Conservation (phyloP, 2,113 vertebrate genomes). For the Podarcis muralis region DNA sequence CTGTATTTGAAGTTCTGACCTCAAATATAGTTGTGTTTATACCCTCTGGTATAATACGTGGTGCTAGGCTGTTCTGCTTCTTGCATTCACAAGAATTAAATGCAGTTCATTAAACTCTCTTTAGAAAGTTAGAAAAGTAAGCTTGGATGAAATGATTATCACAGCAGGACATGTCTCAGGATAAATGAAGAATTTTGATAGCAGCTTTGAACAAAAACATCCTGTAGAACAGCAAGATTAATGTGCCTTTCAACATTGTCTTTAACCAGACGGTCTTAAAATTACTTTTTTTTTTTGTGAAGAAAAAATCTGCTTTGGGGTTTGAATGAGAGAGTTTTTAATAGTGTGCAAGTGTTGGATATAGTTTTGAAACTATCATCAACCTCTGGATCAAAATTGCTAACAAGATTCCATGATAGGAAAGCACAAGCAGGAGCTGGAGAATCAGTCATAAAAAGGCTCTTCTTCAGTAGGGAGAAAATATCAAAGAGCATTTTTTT, state of each 20-base stretch:
- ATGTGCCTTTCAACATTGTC: constrained; percentile 29
- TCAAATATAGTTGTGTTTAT: neutral
- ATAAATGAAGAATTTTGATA: constrained; percentile 60
- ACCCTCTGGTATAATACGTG: constrained; percentile 15
- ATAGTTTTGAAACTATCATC: constrained; percentile 18
- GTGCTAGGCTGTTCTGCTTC: fast-evolving
- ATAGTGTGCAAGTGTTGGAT: constrained; percentile 32
- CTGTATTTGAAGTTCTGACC: constrained; percentile 8
- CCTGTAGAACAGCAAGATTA: constrained; percentile 9
- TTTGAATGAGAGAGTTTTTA: constrained; percentile 39
- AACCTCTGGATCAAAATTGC: neutral
- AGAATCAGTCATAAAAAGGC: neutral
- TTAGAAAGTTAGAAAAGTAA: constrained; percentile 53
- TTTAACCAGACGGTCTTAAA: constrained; percentile 42
- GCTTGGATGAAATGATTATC: constrained; percentile 52
- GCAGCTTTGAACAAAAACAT: constrained; percentile 12
- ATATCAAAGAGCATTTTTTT: neutral
- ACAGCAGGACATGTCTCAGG: constrained; percentile 44
- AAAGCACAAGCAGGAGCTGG: constrained; percentile 1
- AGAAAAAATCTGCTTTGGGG: constrained; percentile 21
- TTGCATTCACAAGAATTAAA: constrained; percentile 8
- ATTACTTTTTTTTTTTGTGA: constrained; percentile 4
- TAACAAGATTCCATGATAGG: constrained; percentile 37
- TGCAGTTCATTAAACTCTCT: constrained; percentile 32
- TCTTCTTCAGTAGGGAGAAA: neutral